A percentile compares a stretch with the other conserved stretches of the same genome.
phyloP scores from a whole-genome alignment of 2,797 vertebrate species.

The Fratercula arctica region DNA sequence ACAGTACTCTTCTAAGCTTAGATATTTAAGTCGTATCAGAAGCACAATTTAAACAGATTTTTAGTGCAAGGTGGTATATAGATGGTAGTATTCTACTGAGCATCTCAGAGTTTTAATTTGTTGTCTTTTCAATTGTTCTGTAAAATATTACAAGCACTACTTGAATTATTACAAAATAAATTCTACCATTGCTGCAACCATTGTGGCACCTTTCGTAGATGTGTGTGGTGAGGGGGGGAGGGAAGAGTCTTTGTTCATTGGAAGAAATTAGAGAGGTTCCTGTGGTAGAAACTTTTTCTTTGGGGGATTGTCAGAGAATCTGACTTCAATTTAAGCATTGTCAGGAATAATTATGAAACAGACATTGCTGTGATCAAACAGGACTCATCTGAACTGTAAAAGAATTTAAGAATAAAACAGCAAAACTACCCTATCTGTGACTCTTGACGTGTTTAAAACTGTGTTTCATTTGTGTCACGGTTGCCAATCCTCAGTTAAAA shows the following conservation, averaged over 20 bases:
- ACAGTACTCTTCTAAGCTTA: background rate
- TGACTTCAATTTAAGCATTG: background rate
- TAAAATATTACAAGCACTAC: background rate
- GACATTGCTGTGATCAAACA: background rate
- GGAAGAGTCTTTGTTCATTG: background rate
- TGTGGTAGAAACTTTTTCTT: background rate
- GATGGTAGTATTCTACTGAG: background rate
- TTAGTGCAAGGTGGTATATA: background rate
- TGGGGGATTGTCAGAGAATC: background rate
- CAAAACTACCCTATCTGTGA: background rate
- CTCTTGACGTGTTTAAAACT: background rate
- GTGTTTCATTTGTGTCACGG: background rate
- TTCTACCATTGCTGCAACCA: background rate
- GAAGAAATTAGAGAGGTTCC: background rate
- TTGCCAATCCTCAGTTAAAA: background rate
- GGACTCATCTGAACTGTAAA: background rate
- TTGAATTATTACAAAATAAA: background rate
- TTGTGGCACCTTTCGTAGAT: background rate
- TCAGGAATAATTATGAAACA: background rate
- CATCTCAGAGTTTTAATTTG: background rate
- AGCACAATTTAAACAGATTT: background rate
- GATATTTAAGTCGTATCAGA: background rate
- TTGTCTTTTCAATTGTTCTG: background rate
- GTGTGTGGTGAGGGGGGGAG: background rate
- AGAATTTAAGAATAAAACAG: background rate